Evolutionary conservation across 2,888 invertebrate species (phyloP).

Genomic region (Alloscopus bannaensis): DNA sequence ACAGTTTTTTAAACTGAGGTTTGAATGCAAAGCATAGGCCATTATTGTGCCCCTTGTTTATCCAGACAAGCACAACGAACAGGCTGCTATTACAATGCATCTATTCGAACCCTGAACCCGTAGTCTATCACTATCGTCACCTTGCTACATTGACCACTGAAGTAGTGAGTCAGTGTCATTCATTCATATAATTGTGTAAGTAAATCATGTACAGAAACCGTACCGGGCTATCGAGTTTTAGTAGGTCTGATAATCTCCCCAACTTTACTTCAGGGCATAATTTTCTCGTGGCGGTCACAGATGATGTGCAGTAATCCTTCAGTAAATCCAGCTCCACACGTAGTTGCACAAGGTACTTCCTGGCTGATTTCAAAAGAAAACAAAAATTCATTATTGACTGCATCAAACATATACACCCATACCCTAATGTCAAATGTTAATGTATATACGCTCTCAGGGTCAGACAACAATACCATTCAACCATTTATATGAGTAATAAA

Average conservation of each 20-base stretch:
- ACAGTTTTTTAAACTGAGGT: too few species aligned
- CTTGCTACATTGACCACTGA: not conserved
- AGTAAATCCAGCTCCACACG: conserved; percentile 14
- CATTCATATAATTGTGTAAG: too few species aligned
- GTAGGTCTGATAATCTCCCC: conserved; percentile 13
- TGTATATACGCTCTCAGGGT: too few species aligned
- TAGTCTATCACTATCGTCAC: too few species aligned
- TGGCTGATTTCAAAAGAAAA: conserved; percentile 4
- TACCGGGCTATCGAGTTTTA: conserved; percentile 20
- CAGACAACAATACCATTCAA: not conserved
- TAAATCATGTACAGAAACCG: conserved; percentile 7
- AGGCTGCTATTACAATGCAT: too few species aligned
- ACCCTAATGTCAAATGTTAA: too few species aligned
- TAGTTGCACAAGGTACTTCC: not conserved
- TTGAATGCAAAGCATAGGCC: too few species aligned
- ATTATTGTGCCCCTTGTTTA: too few species aligned
- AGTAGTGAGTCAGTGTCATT: too few species aligned
- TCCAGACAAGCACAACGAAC: too few species aligned
- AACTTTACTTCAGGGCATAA: conserved; percentile 6
- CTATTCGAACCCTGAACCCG: too few species aligned
- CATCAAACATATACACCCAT: too few species aligned
- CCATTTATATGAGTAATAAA: not conserved
- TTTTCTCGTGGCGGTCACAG: not conserved
- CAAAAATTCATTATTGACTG: not conserved
- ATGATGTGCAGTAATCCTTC: not conserved